These are phyloP conservation scores for Neria commutata DNA, from an alignment of 2,888 invertebrate genomes.

Conservation along the genomic window DNA sequence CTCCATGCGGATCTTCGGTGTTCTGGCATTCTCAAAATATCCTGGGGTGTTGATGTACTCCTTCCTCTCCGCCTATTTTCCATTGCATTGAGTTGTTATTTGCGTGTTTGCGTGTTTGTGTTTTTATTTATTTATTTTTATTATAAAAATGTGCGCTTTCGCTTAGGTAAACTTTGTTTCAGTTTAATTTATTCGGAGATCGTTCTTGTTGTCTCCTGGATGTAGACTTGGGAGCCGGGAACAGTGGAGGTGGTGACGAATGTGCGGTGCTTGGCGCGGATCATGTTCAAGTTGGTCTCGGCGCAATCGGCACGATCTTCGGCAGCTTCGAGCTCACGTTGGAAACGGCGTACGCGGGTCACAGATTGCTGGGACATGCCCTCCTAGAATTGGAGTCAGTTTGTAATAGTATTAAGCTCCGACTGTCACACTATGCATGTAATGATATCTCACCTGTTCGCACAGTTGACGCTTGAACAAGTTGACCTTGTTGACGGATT, in stretches of 20 bases:
- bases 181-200: conserved; percentile 60
- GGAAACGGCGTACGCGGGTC: conserved; percentile 96
- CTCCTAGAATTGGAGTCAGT: conserved; percentile 68
- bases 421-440: not conserved
- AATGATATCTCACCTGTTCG: conserved; percentile 73
- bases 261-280: conserved; percentile 98
- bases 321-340: conserved; percentile 95
- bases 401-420: not conserved
- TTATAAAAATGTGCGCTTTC: conserved; percentile 34
- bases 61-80: not conserved
- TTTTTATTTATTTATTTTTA: conserved; percentile 33
- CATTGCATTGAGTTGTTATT: not conserved
- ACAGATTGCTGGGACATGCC: conserved; percentile 90
- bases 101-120: not conserved
- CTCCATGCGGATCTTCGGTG: not conserved
- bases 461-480: conserved; percentile 95
- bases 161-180: conserved; percentile 4
- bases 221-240: conserved; percentile 89
- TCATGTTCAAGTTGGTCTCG: conserved; percentile 91
- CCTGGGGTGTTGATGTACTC: not conserved
- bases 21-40: no score
- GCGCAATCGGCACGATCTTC: conserved; percentile 96
- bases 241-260: conserved; percentile 94
- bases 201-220: conserved; percentile 79
- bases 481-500: conserved; percentile 83